Base-by-base conservation (phyloP, 2,797 vertebrate species). In the Mus caroli region DNA sequence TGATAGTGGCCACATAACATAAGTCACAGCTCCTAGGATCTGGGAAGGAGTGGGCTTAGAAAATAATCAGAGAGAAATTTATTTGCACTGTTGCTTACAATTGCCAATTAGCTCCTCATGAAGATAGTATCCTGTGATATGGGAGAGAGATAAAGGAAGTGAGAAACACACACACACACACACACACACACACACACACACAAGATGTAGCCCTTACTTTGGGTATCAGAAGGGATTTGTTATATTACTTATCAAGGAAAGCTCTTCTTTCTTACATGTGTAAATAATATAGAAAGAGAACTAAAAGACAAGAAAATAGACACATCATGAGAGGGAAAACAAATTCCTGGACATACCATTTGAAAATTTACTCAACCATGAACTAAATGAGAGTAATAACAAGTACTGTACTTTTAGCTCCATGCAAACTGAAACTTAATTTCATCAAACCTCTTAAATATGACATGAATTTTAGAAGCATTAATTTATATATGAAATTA, bases 401-500 rank as follows among this genome's bases (percentile, higher is more conserved):
- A 88, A 90, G 87, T 31, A 92, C 77, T 75, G 3, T 0, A 58
- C 50, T 31, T 79, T 86, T 80, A 91, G 31, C 11, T 7, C 7
- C n/a, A 69, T 26, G 14, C 8, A 60, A 94, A 78, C 26, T 11
- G 14, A 90, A 85, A 94, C 31, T 69, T 82, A 94, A n/a, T 96
- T 94, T 94, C 28, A 94, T 78, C 31, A 94, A 89, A 34, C 4
- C 12, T 75, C 64, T 95, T 92, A 93, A 64, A 58, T 46, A 3
- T 54, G 52, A 79, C 34, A 73, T 91, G 69, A 95, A 76, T 94
- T 73, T 89, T 77, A 79, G 31, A 0, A 64, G 5, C 11, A 92
- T 64, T 94, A 90, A 90, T 58, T 96, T 84, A 84, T 50, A 1
- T n/a, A 11, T 91, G 3, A 64, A 64, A 92, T 40, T 88, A 90